These are phyloP conservation scores for Drosophila histrio DNA, from an alignment of 2,888 invertebrate genomes.

Conservation along the genomic window DNA sequence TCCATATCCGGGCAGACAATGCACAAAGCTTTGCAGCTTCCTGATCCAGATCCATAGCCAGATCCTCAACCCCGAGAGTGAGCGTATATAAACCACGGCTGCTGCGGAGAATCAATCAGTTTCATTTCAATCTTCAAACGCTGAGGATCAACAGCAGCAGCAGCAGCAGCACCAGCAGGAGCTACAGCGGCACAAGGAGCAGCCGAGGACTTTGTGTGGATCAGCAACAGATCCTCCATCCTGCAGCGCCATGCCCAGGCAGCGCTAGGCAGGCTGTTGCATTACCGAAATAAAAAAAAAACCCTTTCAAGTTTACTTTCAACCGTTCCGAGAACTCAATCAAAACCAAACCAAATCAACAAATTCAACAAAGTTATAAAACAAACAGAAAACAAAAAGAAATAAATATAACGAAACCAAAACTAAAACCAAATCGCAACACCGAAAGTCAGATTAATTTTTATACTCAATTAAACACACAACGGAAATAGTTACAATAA, in stretches of 20 bases:
- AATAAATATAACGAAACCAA: constrained; percentile 12
- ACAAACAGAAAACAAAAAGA: too few relatives aligned
- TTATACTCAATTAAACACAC: constrained; percentile 42
- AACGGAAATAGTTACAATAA: constrained; percentile 45
- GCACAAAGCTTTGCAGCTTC: constrained; percentile 64
- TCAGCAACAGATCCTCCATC: constrained; percentile 55
- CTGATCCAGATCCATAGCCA: constrained; percentile 8
- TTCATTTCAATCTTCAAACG: constrained; percentile 82
- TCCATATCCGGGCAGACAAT: constrained; percentile 64
- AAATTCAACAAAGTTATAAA: constrained; percentile 49
- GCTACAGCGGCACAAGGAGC: constrained; percentile 43
- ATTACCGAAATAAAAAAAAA: constrained; percentile 33
- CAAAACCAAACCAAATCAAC: constrained; percentile 28
- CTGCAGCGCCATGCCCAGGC: constrained; percentile 58
- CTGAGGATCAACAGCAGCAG: constrained; percentile 72
- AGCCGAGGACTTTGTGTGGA: constrained; percentile 55
- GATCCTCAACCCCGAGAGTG: constrained; percentile 34
- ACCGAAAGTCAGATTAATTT: constrained; percentile 81
- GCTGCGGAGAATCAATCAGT: constrained; percentile 82
- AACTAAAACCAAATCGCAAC: constrained; percentile 36
- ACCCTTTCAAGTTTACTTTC: constrained; percentile 54
- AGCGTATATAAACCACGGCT: constrained; percentile 75
- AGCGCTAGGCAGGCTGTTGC: constrained; percentile 66
- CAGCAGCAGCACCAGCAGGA: constrained; percentile 43
- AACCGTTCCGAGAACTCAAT: constrained; percentile 43